Percentiles rank a stretch among this genome's conserved stretches.
Evolutionary conservation across 2,888 invertebrate genomes (phyloP).

Genomic region (Cephus pygmeus): DNA sequence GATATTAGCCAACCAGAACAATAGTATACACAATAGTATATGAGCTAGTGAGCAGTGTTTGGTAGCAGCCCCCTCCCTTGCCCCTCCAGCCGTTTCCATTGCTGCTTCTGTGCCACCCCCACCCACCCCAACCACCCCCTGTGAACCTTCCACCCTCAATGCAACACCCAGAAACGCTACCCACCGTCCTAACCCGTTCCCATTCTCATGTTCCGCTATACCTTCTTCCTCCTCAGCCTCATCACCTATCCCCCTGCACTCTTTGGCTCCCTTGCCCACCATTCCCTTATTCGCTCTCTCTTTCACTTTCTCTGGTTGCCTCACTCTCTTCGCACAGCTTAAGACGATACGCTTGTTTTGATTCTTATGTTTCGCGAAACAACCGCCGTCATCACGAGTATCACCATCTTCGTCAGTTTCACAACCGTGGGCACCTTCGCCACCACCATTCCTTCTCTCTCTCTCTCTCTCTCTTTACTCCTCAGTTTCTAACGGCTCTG

Average conservation of each 20-base stretch:
- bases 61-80: constrained; percentile 40
- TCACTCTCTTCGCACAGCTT: not conserved
- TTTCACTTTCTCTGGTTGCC: not conserved
- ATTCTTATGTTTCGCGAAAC: not conserved
- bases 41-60: constrained; percentile 57
- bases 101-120: constrained; percentile 30
- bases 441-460: not conserved
- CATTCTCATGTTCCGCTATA: not conserved
- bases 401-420: not conserved
- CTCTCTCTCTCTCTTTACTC: not conserved
- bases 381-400: not conserved
- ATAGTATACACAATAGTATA: constrained; percentile 63
- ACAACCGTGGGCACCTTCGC: not conserved
- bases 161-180: not conserved
- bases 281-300: not conserved
- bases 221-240: constrained; percentile 27
- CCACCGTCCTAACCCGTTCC: constrained; percentile 8
- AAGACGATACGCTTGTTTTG: not conserved
- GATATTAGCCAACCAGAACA: constrained; percentile 66
- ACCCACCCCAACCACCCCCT: constrained; percentile 8
- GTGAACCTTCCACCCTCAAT: constrained; percentile 11
- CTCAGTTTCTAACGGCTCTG: not conserved
- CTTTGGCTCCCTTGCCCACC: not conserved
- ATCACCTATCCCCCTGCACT: constrained; percentile 40
- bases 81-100: constrained; percentile 19